These are phyloP conservation scores for Sebastes reedi DNA, from an alignment of 2,797 vertebrate genomes.

Conservation along the genomic window DNA sequence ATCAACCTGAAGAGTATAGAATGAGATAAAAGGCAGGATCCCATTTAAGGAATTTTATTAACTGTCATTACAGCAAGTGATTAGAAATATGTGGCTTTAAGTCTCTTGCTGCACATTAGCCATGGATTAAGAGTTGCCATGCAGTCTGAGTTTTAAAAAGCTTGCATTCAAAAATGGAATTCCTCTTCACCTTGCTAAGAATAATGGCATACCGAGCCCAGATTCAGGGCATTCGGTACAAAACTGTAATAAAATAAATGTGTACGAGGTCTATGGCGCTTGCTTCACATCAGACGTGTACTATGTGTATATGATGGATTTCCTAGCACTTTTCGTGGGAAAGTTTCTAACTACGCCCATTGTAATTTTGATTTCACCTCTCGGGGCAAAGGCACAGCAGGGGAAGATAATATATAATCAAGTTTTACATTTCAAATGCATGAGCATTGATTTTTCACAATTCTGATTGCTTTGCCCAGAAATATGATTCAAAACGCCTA, in stretches of 20 bases:
- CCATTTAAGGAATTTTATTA: slow-evolving; percentile 1
- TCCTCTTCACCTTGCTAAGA: background rate
- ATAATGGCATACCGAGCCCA: slow-evolving; percentile 5
- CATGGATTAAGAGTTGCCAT: slow-evolving; percentile 15
- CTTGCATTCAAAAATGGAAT: background rate
- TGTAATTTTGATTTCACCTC: slow-evolving; percentile 59
- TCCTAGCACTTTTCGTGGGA: slow-evolving; percentile 15
- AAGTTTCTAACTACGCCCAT: slow-evolving; percentile 30
- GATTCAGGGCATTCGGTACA: background rate
- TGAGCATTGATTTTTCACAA: slow-evolving; percentile 73
- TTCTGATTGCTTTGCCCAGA: slow-evolving; percentile 52
- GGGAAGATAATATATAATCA: slow-evolving; percentile 62
- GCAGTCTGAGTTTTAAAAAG: slow-evolving; percentile 24
- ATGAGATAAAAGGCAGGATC: slow-evolving; percentile 4
- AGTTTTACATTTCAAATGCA: slow-evolving; percentile 75
- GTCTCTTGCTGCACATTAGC: background rate
- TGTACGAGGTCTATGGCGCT: background rate
- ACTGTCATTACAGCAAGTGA: slow-evolving; percentile 6
- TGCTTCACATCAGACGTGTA: slow-evolving; percentile 12
- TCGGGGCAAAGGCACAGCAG: slow-evolving; percentile 30
- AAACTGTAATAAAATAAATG: slow-evolving; percentile 2
- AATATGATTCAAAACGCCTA: slow-evolving; percentile 68
- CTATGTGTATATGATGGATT: slow-evolving; percentile 1
- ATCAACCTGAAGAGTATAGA: background rate
- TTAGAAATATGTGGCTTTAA: slow-evolving; percentile 27